Evolutionary conservation across 2,797 vertebrate genomes (phyloP).

Genomic region (Threskiornis aethiopicus): DNA sequence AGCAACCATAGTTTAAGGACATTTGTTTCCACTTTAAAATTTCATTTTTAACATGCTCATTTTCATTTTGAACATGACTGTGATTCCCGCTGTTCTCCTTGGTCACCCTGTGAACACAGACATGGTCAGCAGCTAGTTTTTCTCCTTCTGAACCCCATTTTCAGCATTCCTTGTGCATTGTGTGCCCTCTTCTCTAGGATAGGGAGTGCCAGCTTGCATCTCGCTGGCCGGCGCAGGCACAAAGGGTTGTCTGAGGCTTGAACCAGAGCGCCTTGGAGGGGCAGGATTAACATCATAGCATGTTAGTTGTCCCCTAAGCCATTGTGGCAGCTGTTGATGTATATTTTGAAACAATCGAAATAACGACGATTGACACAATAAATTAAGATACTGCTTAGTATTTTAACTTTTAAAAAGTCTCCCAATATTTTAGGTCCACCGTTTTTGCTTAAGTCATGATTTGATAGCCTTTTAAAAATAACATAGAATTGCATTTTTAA

Average conservation of each 20-base stretch:
- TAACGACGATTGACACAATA: background rate
- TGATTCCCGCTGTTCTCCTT: background rate
- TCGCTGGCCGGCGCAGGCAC: background rate
- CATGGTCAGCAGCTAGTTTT: background rate
- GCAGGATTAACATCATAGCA: background rate
- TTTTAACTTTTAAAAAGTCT: background rate
- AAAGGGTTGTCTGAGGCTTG: background rate
- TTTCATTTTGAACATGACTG: background rate
- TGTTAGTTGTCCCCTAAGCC: background rate
- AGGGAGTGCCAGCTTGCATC: background rate
- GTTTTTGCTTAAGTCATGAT: background rate
- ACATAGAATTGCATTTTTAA: background rate
- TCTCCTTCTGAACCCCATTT: background rate
- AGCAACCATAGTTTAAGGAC: background rate
- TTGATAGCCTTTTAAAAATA: background rate
- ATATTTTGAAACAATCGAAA: background rate
- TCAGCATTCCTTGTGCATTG: background rate
- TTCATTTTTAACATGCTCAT: background rate
- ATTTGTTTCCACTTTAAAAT: background rate
- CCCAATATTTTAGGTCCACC: background rate
- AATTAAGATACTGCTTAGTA: background rate
- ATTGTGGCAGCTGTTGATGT: background rate
- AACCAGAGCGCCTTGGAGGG: background rate
- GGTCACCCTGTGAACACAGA: background rate
- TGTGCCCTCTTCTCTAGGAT: background rate